Percentiles rank a stretch among this genome's conserved stretches.
These are phyloP conservation scores for Pardosa pseudoannulata DNA, from an alignment of 2,888 invertebrate genomes.

Conservation along the genomic window DNA sequence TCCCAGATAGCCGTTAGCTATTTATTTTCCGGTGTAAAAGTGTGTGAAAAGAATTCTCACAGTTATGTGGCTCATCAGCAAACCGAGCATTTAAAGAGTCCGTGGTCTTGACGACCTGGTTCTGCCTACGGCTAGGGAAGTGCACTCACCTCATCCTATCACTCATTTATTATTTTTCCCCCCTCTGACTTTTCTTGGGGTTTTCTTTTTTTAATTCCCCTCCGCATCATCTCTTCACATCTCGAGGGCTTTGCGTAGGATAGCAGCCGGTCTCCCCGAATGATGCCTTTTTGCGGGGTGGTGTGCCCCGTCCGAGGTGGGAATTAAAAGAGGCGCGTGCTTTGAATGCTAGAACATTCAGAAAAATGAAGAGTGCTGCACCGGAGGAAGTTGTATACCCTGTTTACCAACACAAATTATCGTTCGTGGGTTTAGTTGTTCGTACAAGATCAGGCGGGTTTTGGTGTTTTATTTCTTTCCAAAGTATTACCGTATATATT, in stretches of 20 bases:
- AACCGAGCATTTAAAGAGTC: slow-evolving; percentile 30
- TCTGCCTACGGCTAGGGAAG: slow-evolving; percentile 62
- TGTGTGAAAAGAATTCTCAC: slow-evolving; percentile 36
- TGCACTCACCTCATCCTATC: slow-evolving; percentile 70
- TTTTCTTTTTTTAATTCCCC: slow-evolving; percentile 4
- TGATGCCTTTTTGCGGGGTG: neutral
- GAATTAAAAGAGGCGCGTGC: neutral
- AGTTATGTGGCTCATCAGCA: slow-evolving; percentile 49
- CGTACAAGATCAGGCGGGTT: too few relatives aligned
- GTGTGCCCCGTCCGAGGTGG: neutral
- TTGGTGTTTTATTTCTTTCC: too few relatives aligned
- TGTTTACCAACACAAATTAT: too few relatives aligned
- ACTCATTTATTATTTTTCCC: slow-evolving; percentile 22
- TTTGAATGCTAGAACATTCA: too few relatives aligned
- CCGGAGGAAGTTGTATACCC: too few relatives aligned
- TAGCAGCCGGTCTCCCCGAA: slow-evolving; percentile 18
- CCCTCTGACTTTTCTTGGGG: neutral
- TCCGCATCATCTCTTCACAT: slow-evolving; percentile 7
- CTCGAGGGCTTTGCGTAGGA: slow-evolving; percentile 29
- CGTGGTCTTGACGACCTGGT: slow-evolving; percentile 51
- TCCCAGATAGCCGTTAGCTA: slow-evolving; percentile 5
- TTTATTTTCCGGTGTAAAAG: slow-evolving; percentile 29
- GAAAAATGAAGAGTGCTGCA: too few relatives aligned
- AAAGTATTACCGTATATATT: too few relatives aligned
- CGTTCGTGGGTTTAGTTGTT: too few relatives aligned